Base-by-base conservation (phyloP, 2,113 vertebrate genomes). In the Apodemus speciosus region DNA sequence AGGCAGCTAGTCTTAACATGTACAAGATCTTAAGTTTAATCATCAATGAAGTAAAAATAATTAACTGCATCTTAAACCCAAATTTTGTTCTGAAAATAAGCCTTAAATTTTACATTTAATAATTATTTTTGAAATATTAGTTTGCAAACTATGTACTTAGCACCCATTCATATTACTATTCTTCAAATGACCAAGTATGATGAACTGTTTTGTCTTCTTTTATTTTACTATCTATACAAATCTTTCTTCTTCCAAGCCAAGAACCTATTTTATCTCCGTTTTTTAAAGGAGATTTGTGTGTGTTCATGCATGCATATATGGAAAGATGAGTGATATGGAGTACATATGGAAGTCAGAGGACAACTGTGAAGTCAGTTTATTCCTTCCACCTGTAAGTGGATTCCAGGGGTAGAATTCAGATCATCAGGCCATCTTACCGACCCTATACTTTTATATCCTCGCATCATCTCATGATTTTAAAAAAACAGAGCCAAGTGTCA, bases 31-130 rank as follows among this genome's bases (percentile, higher is more conserved):
- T 85, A 66, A 30, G 60, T 66, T 43, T 35, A 35, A 66, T n/a
- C 43, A 85, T 35, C 7, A 68, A 68, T n/a, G 9, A 35, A 51
- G 43, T n/a, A 68, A 68, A 68, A 68, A 60, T 38, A 1, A 66
- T 30, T 64, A 92, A 89, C 0, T 86, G 3, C 21, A 71, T 9
- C 32, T 87, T 84, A 95, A 85, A 79, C 9, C 76, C 35, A 91
- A 91, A 93, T 83, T 69, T 91, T 97, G 90, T 43, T 25, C 77
- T 94, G 53, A 95, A 93, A 93, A 85, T 62, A 94, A 83, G 40
- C 2, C 2, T 88, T 62, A 77, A 58, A 43, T 43, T n/a, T 71
- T 38, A 64, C 2, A 62, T 73, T 90, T 92, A 62, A 83, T 38
- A 83, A 77, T 27, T 75, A 80, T 51, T 92, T 94, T 32, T 83